These are phyloP conservation scores for Gymnobelideus leadbeateri DNA, from an alignment of 2,113 vertebrate genomes.

Conservation along the genomic window DNA sequence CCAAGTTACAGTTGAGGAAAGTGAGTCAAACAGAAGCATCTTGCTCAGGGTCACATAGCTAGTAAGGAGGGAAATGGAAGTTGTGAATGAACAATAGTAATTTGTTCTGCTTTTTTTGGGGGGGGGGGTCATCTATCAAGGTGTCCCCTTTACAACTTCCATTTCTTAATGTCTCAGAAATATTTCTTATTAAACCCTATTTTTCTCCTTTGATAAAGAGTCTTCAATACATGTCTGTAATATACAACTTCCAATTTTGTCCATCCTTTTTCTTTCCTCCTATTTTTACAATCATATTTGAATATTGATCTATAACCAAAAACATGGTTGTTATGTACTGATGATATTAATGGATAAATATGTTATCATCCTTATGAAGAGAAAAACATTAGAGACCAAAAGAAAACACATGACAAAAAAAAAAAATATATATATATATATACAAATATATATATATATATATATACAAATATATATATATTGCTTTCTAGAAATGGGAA, in stretches of 20 bases:
- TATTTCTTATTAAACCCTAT: neutral
- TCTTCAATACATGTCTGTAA: neutral
- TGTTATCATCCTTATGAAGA: neutral
- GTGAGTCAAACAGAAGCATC: neutral
- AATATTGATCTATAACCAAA: constrained; percentile 17
- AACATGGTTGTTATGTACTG: neutral
- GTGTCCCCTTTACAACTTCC: neutral
- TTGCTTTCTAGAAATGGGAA: too few species aligned
- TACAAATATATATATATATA: too few species aligned
- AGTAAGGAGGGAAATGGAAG: neutral
- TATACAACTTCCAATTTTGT: neutral
- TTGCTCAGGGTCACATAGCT: neutral
- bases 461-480: too few species aligned
- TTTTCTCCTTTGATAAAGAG: neutral
- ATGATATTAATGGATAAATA: neutral
- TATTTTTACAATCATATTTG: neutral
- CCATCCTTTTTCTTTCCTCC: neutral
- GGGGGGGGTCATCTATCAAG: neutral
- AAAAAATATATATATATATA: too few species aligned
- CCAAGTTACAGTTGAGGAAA: neutral
- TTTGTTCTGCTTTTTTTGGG: neutral
- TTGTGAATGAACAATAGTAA: neutral
- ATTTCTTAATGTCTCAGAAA: constrained; percentile 13
- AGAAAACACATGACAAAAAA: neutral
- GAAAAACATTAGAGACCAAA: neutral